Evolutionary conservation across 2,888 invertebrate species (phyloP).

Genomic region (Drymonia ruficornis): DNA sequence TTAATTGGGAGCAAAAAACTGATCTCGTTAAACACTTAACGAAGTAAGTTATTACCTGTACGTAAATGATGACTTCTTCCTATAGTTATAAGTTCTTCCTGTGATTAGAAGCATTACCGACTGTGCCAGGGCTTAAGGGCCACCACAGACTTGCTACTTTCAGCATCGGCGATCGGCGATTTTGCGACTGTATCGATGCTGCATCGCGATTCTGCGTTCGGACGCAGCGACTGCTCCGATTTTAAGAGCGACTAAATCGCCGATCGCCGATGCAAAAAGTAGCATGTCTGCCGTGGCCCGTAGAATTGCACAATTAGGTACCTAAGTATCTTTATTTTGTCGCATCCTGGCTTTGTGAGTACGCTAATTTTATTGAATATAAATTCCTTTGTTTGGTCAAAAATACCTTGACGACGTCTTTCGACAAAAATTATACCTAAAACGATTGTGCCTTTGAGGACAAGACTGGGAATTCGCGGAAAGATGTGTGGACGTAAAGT

Average conservation of each 20-base stretch:
- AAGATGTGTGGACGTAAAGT: too few relatives aligned
- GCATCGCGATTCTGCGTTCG: too few relatives aligned
- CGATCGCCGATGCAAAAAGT: too few relatives aligned
- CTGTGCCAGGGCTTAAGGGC: not conserved
- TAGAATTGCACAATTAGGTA: too few relatives aligned
- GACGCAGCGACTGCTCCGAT: too few relatives aligned
- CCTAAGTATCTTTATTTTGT: not conserved
- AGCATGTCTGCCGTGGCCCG: too few relatives aligned
- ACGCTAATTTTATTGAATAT: not conserved
- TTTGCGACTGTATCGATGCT: too few relatives aligned
- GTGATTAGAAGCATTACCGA: not conserved
- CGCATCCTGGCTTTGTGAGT: not conserved
- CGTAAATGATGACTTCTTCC: not conserved
- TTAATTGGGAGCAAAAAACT: conserved; percentile 43
- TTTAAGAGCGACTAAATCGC: too few relatives aligned
- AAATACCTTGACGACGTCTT: conserved; percentile 6
- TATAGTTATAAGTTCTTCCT: not conserved
- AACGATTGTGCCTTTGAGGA: conserved; percentile 17
- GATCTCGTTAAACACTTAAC: conserved; percentile 26
- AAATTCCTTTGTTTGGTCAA: conserved; percentile 1
- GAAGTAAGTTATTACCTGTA: not conserved
- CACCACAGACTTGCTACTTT: too few relatives aligned
- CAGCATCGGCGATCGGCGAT: too few relatives aligned
- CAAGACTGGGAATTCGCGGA: conserved; percentile 10
- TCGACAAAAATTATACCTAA: conserved; percentile 12